Conservation (phyloP, 2,113 vertebrate genomes). For the Onychorhynchus coronatus region DNA sequence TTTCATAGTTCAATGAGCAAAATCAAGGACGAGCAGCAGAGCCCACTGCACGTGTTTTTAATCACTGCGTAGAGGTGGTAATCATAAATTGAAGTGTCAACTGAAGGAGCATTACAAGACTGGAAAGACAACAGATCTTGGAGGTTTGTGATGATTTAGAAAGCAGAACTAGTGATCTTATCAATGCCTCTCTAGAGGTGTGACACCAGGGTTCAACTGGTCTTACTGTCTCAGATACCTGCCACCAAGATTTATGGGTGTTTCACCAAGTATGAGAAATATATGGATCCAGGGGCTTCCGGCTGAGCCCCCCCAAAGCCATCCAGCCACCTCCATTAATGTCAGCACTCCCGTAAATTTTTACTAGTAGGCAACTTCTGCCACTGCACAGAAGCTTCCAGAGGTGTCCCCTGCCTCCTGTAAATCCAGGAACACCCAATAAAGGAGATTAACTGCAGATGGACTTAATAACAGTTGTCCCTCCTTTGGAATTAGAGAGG, state of each 20-base stretch:
- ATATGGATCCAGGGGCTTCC: slow-evolving; percentile 55
- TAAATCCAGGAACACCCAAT: slow-evolving; percentile 74
- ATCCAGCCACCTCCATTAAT: slow-evolving; percentile 55
- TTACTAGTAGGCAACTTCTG: slow-evolving; percentile 34
- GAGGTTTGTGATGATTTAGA: slow-evolving; percentile 21
- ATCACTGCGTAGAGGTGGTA: neutral
- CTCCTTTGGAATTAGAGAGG: slow-evolving; percentile 20
- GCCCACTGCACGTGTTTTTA: neutral
- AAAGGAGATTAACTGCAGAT: slow-evolving; percentile 69
- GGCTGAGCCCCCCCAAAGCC: slow-evolving; percentile 20
- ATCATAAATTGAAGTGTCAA: neutral
- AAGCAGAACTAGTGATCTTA: slow-evolving; percentile 21
- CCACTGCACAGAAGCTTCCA: slow-evolving; percentile 72
- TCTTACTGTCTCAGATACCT: slow-evolving; percentile 1
- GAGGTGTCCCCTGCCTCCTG: slow-evolving; percentile 65
- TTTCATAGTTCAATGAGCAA: neutral
- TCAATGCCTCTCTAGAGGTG: neutral
- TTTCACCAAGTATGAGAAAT: slow-evolving; percentile 69
- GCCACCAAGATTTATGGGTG: slow-evolving; percentile 69
- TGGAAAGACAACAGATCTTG: neutral
- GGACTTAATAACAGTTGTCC: slow-evolving; percentile 11
- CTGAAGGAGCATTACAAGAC: neutral
- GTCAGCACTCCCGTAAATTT: slow-evolving; percentile 70
- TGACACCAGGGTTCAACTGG: slow-evolving; percentile 9
- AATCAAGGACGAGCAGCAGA: neutral